These are phyloP conservation scores for Gallinago solitaria DNA, from an alignment of 2,797 vertebrate genomes.

Conservation along the genomic window DNA sequence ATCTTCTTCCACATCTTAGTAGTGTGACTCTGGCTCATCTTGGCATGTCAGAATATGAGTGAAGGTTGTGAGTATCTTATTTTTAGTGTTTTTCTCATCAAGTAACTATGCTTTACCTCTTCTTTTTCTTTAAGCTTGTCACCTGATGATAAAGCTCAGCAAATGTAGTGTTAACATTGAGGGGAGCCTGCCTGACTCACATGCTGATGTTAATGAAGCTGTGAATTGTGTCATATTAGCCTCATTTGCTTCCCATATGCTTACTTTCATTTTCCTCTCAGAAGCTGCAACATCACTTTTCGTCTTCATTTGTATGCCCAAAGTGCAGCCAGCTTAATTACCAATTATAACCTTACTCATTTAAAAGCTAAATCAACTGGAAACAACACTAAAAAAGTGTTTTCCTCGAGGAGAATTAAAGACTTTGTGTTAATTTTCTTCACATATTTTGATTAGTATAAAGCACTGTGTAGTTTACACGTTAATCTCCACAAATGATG, in stretches of 20 bases:
- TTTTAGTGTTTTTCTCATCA: background rate
- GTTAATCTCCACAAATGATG: slow-evolving; percentile 31
- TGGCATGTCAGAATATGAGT: background rate
- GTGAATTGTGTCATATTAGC: slow-evolving; percentile 50
- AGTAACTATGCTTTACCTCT: background rate
- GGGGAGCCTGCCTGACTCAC: background rate
- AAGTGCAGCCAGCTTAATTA: slow-evolving; percentile 58
- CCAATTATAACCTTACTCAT: slow-evolving; percentile 52
- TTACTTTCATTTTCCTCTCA: slow-evolving; percentile 37
- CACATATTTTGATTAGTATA: slow-evolving; percentile 51
- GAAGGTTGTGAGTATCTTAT: background rate
- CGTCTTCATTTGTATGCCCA: slow-evolving; percentile 49
- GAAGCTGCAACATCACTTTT: slow-evolving; percentile 42
- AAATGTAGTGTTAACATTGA: slow-evolving; percentile 4
- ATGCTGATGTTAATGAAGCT: slow-evolving; percentile 45
- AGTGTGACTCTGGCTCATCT: background rate
- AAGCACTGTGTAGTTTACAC: slow-evolving; percentile 22
- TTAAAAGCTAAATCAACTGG: slow-evolving; percentile 60
- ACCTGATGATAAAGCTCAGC: background rate
- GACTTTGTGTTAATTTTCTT: slow-evolving; percentile 48
- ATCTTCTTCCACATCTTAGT: background rate
- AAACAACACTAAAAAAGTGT: slow-evolving; percentile 43
- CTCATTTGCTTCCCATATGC: slow-evolving; percentile 55
- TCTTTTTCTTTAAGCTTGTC: background rate
- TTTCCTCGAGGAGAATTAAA: slow-evolving; percentile 43